Evolutionary conservation across 2,797 vertebrate species (phyloP).

Genomic region (Dendrocincla tyrannina): DNA sequence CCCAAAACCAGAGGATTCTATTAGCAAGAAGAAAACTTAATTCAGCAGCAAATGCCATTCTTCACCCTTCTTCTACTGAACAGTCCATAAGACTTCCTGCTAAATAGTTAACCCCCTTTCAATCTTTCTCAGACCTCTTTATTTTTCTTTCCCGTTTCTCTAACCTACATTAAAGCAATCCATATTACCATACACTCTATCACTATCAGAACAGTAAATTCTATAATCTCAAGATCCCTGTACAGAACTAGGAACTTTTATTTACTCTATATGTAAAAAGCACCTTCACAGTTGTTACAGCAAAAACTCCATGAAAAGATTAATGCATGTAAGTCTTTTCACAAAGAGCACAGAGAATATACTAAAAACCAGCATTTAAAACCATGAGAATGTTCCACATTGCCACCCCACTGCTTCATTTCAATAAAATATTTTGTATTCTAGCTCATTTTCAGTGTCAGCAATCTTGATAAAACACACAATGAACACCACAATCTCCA

Average conservation of each 20-base stretch:
- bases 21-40: not conserved
- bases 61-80: not conserved
- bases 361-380: not conserved
- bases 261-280: not conserved
- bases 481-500: not conserved
- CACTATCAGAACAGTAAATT: not conserved
- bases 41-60: not conserved
- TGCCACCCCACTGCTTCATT: not conserved
- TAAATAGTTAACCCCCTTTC: not conserved
- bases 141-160: not conserved
- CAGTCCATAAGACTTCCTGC: not conserved
- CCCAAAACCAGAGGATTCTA: not conserved
- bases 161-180: not conserved
- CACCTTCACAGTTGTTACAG: not conserved
- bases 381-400: not conserved
- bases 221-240: not conserved
- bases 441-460: not conserved
- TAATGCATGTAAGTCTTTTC: not conserved
- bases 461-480: not conserved
- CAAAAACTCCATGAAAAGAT: not conserved
- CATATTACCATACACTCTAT: not conserved
- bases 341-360: not conserved
- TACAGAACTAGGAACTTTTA: not conserved
- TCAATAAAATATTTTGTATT: not conserved
- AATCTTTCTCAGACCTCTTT: not conserved